Evolutionary conservation across 2,113 vertebrate genomes (phyloP), one percentile per base, ranked within the genome.

Genomic region (Sander lucioperca): DNA sequence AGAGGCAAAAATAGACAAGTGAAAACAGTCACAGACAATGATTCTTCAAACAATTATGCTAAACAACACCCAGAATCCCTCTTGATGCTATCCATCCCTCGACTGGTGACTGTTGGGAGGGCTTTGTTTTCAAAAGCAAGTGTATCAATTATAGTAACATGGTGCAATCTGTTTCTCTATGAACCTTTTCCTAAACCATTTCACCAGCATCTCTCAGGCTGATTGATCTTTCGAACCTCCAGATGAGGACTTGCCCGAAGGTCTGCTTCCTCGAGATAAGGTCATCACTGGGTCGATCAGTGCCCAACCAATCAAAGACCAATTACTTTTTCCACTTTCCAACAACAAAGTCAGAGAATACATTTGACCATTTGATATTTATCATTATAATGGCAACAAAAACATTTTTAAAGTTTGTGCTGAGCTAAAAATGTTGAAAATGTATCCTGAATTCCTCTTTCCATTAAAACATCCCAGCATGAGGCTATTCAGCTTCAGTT

Each of bases 21-120:
- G n/a, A 78, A 81, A 83, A 78, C 83, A 86, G 61, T 74, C 30
- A 7, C 57, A 88, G 58, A 90, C 81, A 84, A 71, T 54, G 82
- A 88, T 89, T 86, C 77, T 73, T 85, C 77, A 82, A 77, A 83
- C 73, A 77, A 63, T 86, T 82, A 78, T 81, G 59, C 25, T 54
- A 82, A 85, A 66, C 21, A 67, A 72, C 71, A 72, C 69, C 66
- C 59, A 70, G 69, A 75, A 71, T 82, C 75, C 68, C 75, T 69
- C 69, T 58, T 64, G 73, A 8, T 45, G 51, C 5, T 16, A 36
- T 50, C 77, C 72, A n/a, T 87, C 56, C 67, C 59, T n/a, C 15
- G 27, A 57, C 63, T 79, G 72, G 68, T 1, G 61, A 66, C 70
- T 70, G 72, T 9, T 69, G 63, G 50, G 73, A 74, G 65, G 14